Evolutionary conservation across 2,888 invertebrate genomes (phyloP), one percentile per base, ranked within the genome.

Genomic region (Antitype chi): DNA sequence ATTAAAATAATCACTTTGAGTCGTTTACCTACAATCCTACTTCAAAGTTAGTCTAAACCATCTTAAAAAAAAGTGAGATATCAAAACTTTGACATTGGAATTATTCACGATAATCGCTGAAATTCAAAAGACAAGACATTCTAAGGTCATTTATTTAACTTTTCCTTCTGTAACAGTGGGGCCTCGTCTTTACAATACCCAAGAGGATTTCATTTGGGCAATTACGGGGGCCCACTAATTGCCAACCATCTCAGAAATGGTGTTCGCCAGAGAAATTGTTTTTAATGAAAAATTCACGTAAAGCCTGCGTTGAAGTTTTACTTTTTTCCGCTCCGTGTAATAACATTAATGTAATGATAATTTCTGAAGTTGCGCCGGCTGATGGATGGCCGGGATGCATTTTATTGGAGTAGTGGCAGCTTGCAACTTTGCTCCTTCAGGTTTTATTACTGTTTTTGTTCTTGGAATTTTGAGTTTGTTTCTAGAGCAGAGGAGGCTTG

Each of bases 221-320:
- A 93, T 93, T 92, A 93, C 92, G 88, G 89, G 75, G 84, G 84
- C 83, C 90, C 88, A 90, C 92, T 93, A 93, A 93, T 93, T 93
- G 92, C 91, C 88, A 86, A 88, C 91, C 93, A 92, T 93, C 93
- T 90, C 88, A 90, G 90, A 89, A 92, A 93, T 90, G 90, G 90
- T 90, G 90, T 86, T 89, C 89, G 85, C 89, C 74, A 82, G 84
- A 89, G 91, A 91, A 92, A 93, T 93, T 93, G 93, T 93, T 93
- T 93, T 93, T 92, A 93, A 94, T 93, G 93, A 93, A 93, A 93
- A 93, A 93, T 92, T 89, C 92, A 84, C 83, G 86, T 86, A 85
- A 85, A 82, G 86, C 77, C 85, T 86, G 82, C 81, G 82, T 79
- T 84, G 85, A 87, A 90, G 86, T 88, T 89, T 88, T 89, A 85